Evolutionary conservation across 2,888 invertebrate species (phyloP), one percentile per base, ranked within the genome.

Genomic region (Bombylius major): DNA sequence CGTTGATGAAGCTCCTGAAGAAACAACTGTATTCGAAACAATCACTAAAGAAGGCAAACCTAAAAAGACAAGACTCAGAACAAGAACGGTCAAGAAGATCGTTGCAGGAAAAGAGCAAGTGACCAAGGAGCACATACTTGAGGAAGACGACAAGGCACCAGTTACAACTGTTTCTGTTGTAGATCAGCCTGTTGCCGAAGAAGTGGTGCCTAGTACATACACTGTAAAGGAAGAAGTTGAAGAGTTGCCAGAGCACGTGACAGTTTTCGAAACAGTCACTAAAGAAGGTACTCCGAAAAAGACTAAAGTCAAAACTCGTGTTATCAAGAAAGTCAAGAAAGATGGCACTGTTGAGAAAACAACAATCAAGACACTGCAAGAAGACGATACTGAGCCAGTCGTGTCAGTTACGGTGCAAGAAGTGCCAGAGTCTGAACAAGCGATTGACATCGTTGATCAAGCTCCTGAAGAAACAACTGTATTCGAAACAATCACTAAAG

Each of bases 401-500:
- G 69, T 67, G 11, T 66, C 66, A 6, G 62, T 64, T 0, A 70
- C 69, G 50, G 69, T 75, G 5, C 59, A 62, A 57, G 70, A 75
- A 61, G 42, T 57, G 14, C 58, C 60, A 14, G 59, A 53, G 23
- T 31, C 23, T 1, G 44, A 44, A 44, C 58, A 58, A 14, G 56
- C 55, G 31, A 56, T 55, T 33, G 50, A 52, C 8, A 47, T 49
- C 7, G 51, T 58, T 51, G 56, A 57, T 3, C 60, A 62, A 50
- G 55, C 61, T 5, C 62, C 62, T 23, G 62, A 62, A 44, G 57
- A 62, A 53, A 67, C 72, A 0, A 69, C 70, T 50, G 64, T 76
- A 4, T 70, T 72, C 3, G 76, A 77, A 65, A 71, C 76, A 23
- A 55, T 65, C 4, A 75, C 77, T 0, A 62, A 64, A 39, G 68